Evolutionary conservation across 2,113 vertebrate species (phyloP), one percentile per base, ranked within the genome.

Genomic region (Erythrocebus patas): DNA sequence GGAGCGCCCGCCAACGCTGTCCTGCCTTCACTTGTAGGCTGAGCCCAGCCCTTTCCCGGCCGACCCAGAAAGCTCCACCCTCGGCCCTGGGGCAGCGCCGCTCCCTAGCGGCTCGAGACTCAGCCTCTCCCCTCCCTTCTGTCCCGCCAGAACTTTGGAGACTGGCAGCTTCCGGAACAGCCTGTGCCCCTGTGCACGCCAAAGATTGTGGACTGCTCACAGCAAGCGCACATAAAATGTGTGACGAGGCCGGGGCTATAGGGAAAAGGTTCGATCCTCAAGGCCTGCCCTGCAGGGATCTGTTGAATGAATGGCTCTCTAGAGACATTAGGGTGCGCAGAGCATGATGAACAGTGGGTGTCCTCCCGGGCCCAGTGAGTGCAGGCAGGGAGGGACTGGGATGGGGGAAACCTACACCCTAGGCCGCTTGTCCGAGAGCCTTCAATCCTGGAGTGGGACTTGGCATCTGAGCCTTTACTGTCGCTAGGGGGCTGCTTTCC

Each of bases 1-100:
- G 76, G 70, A 95, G 79, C 73, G 18, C 78, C 76, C 45, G 92
- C 95, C 76, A 23, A 55, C 52, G 35, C 96, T 88, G 86, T 43
- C 93, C 84, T 84, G 91, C 50, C 87, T 66, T 90, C 89, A 22
- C 87, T 0, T 25, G 96, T 84, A 85, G 89, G 70, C 84, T 7
- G n/a, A 38, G 90, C 91, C 97, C 95, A 88, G 87, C 97, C 97
- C 96, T 95, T 96, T 94, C 92, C 90, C 87, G 22, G 96, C 64
- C n/a, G 25, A 25, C 72, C 0, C 23, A 93, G 87, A 97, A 97
- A 97, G 93, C 97, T 97, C 98, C 98, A 97, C 97, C 97, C 98
- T 97, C 94, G 59, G 92, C 98, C 97, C 66, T 78, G 48, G 59
- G 93, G 95, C 97, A 64, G 95, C 57, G 50, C 84, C 82, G 70